phyloP scores from a whole-genome alignment of 1,140 invertebrate genomes.

The Diploscapter pachys region DNA sequence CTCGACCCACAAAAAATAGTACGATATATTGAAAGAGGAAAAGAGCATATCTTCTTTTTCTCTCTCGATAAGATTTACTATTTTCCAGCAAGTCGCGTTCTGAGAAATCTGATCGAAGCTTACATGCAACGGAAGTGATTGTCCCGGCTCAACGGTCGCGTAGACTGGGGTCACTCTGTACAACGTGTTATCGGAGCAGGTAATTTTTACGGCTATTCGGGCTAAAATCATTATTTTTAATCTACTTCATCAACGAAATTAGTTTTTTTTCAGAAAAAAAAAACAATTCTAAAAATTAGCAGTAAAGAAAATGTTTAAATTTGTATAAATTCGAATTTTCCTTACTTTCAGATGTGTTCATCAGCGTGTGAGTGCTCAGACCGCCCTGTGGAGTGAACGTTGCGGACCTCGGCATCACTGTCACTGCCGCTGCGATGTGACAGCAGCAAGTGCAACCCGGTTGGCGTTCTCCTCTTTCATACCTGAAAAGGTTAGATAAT shows the following conservation, averaged over 20 bases:
- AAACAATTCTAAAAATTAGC: background rate
- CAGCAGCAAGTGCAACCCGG: constrained; percentile 11
- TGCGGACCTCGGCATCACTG: background rate
- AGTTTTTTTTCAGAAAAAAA: background rate
- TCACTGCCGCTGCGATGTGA: constrained; percentile 9
- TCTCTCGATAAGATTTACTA: too few species aligned
- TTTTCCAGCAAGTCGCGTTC: too few species aligned
- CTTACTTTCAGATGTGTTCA: constrained; percentile 5
- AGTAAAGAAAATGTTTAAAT: background rate
- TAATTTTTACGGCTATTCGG: constrained; percentile 13
- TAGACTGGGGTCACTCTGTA: constrained; percentile 15
- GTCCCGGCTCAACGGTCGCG: constrained; percentile 10
- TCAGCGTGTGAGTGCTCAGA: constrained; percentile 6
- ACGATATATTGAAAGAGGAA: too few species aligned
- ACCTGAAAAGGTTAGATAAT: background rate
- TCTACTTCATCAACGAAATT: background rate
- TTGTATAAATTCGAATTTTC: too few species aligned
- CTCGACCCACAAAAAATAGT: too few species aligned
- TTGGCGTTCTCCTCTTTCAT: background rate
- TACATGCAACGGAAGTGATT: constrained; percentile 12
- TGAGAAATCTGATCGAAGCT: background rate
- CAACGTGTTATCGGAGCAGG: constrained; percentile 15
- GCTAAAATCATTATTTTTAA: background rate
- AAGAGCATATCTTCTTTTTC: too few species aligned
- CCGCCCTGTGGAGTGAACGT: constrained; percentile 7